Conservation (phyloP, 2,113 vertebrate genomes). For the Narcine bancroftii region DNA sequence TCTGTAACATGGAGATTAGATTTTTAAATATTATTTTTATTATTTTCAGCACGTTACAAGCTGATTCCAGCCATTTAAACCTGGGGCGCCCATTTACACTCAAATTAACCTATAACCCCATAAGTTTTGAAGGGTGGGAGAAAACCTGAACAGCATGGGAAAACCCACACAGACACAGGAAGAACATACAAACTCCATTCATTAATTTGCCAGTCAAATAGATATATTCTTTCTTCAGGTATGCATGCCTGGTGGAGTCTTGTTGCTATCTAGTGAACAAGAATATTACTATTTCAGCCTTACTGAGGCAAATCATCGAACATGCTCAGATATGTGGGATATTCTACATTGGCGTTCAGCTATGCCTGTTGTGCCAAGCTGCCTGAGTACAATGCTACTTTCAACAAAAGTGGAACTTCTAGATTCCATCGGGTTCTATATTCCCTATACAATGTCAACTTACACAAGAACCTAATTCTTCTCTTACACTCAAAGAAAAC, state of each 20-base stretch:
- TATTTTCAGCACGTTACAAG: no score
- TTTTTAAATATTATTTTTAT: no score
- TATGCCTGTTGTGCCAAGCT: not conserved
- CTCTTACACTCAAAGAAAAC: not conserved
- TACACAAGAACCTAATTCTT: not conserved
- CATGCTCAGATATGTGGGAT: not conserved
- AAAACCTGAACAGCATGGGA: no score
- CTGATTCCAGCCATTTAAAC: no score
- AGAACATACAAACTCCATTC: no score
- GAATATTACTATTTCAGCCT: not conserved
- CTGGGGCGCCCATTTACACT: no score
- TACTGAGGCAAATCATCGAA: not conserved
- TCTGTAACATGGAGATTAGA: no score
- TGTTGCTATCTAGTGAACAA: not conserved
- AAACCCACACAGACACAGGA: no score
- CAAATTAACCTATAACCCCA: no score
- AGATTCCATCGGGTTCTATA: not conserved
- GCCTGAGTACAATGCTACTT: not conserved
- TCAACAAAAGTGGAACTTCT: not conserved
- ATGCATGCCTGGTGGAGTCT: not conserved
- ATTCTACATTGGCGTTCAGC: not conserved
- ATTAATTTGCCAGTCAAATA: not conserved
- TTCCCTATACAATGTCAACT: slow-evolving; percentile 23
- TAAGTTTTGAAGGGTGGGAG: no score
- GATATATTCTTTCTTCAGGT: not conserved